Conservation (phyloP, 2,888 invertebrate species). For the Apamea sordens region DNA sequence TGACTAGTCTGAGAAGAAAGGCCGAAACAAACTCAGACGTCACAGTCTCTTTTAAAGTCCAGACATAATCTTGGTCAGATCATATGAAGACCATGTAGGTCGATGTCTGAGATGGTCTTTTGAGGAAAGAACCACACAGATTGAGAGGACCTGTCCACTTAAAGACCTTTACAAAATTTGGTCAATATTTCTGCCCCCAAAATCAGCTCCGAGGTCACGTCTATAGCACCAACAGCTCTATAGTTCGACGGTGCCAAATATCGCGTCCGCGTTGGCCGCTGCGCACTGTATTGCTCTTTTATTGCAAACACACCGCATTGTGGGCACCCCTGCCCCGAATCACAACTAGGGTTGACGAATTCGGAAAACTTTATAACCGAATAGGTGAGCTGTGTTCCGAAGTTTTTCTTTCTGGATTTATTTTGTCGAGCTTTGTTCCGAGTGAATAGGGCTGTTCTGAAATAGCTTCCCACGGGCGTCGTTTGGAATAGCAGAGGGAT, state of each 20-base stretch:
- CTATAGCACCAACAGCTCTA: constrained; percentile 39
- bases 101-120: no score
- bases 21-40: no score
- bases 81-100: no score
- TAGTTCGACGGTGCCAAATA: constrained; percentile 57
- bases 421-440: constrained; percentile 56
- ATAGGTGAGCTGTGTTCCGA: constrained; percentile 52
- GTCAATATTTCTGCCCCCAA: neutral
- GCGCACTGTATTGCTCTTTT: constrained; percentile 57
- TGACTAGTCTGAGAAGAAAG: no score
- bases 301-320: constrained; percentile 62
- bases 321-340: constrained; percentile 54
- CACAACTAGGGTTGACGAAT: constrained; percentile 62
- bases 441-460: constrained; percentile 54
- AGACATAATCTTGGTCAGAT: no score
- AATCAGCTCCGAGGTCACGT: constrained; percentile 11
- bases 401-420: constrained; percentile 54
- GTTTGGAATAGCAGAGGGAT: constrained; percentile 45
- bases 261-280: constrained; percentile 35
- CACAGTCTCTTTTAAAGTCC: no score
- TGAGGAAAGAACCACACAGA: no score
- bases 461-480: constrained; percentile 54
- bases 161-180: neutral
- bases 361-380: constrained; percentile 55
- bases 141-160: no score